A percentile compares a stretch with the other conserved stretches of the same genome.
phyloP scores from a whole-genome alignment of 2,888 invertebrate species.

The Cataglyphis albicans region DNA sequence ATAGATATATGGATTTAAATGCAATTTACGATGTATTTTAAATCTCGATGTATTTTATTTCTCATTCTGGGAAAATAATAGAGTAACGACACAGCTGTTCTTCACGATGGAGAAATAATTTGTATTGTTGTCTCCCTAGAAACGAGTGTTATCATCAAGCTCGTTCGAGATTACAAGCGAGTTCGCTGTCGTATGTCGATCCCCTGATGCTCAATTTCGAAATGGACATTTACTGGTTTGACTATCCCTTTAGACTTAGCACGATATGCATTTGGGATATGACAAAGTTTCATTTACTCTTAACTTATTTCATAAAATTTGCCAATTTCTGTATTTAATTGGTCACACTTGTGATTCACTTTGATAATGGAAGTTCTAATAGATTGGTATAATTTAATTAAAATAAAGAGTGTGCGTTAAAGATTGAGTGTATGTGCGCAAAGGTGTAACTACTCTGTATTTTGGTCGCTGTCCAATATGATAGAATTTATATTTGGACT shows the following conservation, averaged over 20 bases:
- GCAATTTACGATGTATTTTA: not conserved
- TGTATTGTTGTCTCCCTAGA: conserved; percentile 49
- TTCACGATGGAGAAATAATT: conserved; percentile 61
- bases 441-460: not conserved
- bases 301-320: conserved; percentile 40
- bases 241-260: conserved; percentile 57
- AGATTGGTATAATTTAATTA: conserved; percentile 11
- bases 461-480: not conserved
- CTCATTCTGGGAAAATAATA: conserved; percentile 30
- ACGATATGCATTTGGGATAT: conserved; percentile 30
- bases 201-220: conserved; percentile 76
- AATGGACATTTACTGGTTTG: conserved; percentile 59
- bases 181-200: conserved; percentile 64
- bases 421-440: not conserved
- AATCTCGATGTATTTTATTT: conserved; percentile 23
- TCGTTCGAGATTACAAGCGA: conserved; percentile 49
- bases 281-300: conserved; percentile 51
- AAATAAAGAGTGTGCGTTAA: not conserved
- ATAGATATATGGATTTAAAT: not conserved
- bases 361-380: not conserved
- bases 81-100: conserved; percentile 18
- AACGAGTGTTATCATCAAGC: conserved; percentile 70
- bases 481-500: not conserved
- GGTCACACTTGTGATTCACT: not conserved
- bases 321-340: not conserved